Evolutionary conservation across 2,113 vertebrate genomes (phyloP).

Genomic region (Rhodinocichla rosea): DNA sequence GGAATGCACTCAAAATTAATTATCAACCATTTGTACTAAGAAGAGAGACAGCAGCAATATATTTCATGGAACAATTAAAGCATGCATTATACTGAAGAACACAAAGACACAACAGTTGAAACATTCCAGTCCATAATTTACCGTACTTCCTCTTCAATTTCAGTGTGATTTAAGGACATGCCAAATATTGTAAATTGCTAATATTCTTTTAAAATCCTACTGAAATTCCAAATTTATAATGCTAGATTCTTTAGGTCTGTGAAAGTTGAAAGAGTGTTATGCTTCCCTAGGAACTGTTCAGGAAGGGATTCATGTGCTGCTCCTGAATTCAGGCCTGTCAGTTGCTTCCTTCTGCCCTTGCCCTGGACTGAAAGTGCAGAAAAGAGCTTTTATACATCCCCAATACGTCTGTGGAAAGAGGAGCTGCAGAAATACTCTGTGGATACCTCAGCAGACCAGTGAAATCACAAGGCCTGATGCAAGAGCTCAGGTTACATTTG

Average conservation of each 20-base stretch:
- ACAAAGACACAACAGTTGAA: not conserved
- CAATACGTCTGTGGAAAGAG: not conserved
- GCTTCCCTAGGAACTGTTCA: not conserved
- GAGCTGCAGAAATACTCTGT: not conserved
- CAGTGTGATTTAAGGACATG: not conserved
- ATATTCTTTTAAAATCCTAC: not conserved
- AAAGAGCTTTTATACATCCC: not conserved
- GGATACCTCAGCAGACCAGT: not conserved
- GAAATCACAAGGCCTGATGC: not conserved
- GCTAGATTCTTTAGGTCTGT: not conserved
- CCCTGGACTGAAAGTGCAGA: not conserved
- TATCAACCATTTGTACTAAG: not conserved
- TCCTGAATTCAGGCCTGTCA: not conserved
- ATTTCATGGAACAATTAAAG: not conserved
- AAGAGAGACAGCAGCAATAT: not conserved
- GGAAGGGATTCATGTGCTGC: not conserved
- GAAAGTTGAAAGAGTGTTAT: not conserved
- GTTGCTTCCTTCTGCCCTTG: rapidly evolving
- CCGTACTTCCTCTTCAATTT: not conserved
- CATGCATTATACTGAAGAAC: not conserved
- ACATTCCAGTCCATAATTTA: not conserved
- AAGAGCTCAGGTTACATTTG: not conserved
- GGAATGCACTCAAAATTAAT: not conserved
- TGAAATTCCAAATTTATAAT: not conserved
- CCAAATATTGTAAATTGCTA: not conserved